These are phyloP conservation scores for Dryobotodes eremita DNA, from an alignment of 2,888 invertebrate species.

Conservation along the genomic window DNA sequence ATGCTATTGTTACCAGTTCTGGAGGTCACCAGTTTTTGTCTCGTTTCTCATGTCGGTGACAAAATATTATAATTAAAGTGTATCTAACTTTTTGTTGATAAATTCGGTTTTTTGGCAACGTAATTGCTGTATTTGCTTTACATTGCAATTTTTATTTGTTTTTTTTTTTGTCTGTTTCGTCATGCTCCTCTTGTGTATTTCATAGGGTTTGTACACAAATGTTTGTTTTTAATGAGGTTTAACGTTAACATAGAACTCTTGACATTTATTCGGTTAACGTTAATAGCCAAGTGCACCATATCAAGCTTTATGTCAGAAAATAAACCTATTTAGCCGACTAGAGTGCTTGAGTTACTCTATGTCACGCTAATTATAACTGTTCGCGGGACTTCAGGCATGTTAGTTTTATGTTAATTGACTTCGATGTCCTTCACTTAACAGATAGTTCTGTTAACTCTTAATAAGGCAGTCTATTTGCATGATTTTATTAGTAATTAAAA, in stretches of 20 bases:
- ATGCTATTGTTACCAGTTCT: constrained; percentile 76
- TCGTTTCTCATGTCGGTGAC: constrained; percentile 54
- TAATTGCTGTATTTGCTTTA: constrained; percentile 35
- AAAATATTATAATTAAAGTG: constrained; percentile 57
- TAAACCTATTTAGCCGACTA: constrained; percentile 30
- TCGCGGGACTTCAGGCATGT: constrained; percentile 11
- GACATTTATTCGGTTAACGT: constrained; percentile 28
- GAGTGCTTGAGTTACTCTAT: constrained; percentile 34
- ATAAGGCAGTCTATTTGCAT: constrained; percentile 8
- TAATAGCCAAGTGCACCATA: constrained; percentile 6
- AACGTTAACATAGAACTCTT: background rate
- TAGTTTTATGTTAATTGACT: constrained; percentile 37
- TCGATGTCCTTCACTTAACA: background rate
- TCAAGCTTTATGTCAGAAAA: constrained; percentile 33
- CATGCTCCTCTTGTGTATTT: background rate
- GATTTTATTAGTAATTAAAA: background rate
- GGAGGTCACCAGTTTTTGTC: constrained; percentile 71
- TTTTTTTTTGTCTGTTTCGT: background rate
- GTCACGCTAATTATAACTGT: constrained; percentile 40
- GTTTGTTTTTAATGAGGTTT: background rate
- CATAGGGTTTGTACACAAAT: background rate
- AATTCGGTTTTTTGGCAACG: constrained; percentile 30
- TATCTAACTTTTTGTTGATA: constrained; percentile 43
- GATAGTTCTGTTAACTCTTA: constrained; percentile 29
- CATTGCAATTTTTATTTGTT: background rate